phyloP scores from a whole-genome alignment of 2,797 vertebrate species.

The Ptychobarbus kaznakovi region DNA sequence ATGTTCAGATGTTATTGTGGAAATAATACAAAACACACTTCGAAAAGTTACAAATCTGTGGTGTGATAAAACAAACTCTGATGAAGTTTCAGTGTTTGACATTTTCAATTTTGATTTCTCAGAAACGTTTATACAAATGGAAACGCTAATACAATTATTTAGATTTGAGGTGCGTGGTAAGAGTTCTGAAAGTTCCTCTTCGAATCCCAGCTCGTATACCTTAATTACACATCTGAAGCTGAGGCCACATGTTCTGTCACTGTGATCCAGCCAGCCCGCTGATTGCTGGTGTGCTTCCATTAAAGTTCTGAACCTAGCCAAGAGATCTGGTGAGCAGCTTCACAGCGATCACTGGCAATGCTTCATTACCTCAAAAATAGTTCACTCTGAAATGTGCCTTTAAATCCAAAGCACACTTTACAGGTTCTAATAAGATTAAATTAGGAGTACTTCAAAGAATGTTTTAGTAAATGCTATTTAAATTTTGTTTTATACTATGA shows the following conservation, averaged over 20 bases:
- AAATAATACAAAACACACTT: slow-evolving; percentile 12
- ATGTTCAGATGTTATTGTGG: slow-evolving; percentile 1
- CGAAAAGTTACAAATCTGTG: background rate
- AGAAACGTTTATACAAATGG: slow-evolving; percentile 20
- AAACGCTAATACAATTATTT: slow-evolving; percentile 31
- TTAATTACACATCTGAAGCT: slow-evolving; percentile 47
- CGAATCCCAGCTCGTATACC: slow-evolving; percentile 33
- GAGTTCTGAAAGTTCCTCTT: slow-evolving; percentile 29
- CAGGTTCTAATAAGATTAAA: slow-evolving; percentile 40
- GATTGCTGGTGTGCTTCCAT: slow-evolving; percentile 53
- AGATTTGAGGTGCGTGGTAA: slow-evolving; percentile 21
- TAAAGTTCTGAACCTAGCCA: slow-evolving; percentile 42
- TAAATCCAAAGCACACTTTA: slow-evolving; percentile 32
- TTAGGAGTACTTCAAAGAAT: slow-evolving; percentile 40
- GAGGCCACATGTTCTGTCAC: slow-evolving; percentile 50
- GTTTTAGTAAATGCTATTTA: slow-evolving; percentile 13
- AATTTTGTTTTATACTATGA: background rate
- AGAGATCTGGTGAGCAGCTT: slow-evolving; percentile 53
- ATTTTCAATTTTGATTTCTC: background rate
- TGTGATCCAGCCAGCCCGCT: slow-evolving; percentile 34
- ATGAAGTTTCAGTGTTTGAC: slow-evolving; percentile 16
- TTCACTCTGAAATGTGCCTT: slow-evolving; percentile 45
- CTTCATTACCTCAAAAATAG: slow-evolving; percentile 47
- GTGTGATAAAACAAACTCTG: background rate
- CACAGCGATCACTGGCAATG: slow-evolving; percentile 47